Evolutionary conservation across 2,113 vertebrate genomes (phyloP).

Genomic region (Corapipo altera): DNA sequence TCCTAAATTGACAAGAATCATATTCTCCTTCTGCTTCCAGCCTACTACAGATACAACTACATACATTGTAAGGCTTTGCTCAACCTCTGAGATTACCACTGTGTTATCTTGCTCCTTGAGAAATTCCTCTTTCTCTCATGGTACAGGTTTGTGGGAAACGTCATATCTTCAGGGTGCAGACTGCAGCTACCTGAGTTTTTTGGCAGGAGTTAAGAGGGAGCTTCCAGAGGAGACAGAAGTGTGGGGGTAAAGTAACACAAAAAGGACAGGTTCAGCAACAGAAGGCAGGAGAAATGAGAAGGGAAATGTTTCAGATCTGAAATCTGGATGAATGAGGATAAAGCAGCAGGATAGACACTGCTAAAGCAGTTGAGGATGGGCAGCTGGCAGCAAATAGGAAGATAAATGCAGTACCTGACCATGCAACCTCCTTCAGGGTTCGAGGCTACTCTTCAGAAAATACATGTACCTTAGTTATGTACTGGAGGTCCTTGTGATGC

Average conservation of each 20-base stretch:
- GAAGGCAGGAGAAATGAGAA: background rate
- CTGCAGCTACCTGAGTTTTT: background rate
- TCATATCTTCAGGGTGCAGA: background rate
- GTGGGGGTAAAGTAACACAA: background rate
- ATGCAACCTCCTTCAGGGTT: background rate
- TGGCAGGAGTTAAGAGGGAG: background rate
- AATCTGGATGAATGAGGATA: background rate
- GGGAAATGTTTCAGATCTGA: background rate
- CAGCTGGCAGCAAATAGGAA: background rate
- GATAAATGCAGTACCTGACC: background rate
- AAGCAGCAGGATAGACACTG: background rate
- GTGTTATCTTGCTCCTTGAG: background rate
- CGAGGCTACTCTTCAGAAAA: background rate
- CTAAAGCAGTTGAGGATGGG: background rate
- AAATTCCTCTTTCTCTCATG: background rate
- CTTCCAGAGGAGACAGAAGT: background rate
- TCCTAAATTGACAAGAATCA: background rate
- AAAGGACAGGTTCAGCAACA: background rate
- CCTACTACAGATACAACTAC: background rate
- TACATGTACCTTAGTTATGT: background rate
- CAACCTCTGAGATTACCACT: background rate
- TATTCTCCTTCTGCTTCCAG: background rate
- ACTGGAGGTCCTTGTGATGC: background rate
- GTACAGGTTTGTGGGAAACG: background rate
- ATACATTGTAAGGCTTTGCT: background rate